phyloP scores from a whole-genome alignment of 2,113 vertebrate genomes.

The Urocolius indicus region DNA sequence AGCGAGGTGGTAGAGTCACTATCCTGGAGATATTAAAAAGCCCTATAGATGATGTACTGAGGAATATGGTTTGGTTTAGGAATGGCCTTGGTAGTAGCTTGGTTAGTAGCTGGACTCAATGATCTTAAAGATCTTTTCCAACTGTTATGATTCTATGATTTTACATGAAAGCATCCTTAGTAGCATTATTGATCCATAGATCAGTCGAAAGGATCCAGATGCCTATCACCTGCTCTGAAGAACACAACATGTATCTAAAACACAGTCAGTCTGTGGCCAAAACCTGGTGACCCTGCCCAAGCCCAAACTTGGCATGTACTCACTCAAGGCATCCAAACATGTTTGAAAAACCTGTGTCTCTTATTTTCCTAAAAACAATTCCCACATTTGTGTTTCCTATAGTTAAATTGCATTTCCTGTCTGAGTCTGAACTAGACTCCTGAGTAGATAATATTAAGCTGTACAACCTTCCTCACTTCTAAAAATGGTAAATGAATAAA shows the following conservation, averaged over 20 bases:
- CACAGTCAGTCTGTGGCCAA: background rate
- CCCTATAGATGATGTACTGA: too few relatives aligned
- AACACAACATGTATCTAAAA: background rate
- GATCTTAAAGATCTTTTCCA: too few relatives aligned
- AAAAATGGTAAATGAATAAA: constrained; percentile 11
- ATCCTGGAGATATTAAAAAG: too few relatives aligned
- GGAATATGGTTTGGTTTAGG: too few relatives aligned
- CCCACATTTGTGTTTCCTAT: background rate
- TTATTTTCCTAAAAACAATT: background rate
- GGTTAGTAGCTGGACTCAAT: too few relatives aligned
- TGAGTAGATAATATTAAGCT: background rate
- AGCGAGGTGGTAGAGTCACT: too few relatives aligned
- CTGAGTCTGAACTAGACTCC: background rate
- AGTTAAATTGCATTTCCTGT: background rate
- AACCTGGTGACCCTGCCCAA: background rate
- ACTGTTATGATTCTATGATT: too few relatives aligned
- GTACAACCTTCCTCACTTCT: background rate
- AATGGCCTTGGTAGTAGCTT: too few relatives aligned
- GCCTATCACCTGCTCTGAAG: background rate
- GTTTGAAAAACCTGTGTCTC: background rate
- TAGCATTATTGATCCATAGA: background rate
- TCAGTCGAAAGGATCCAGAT: background rate
- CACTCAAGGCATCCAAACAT: background rate
- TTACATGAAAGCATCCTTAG: background rate
- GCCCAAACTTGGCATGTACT: background rate